Evolutionary conservation across 2,113 vertebrate genomes (phyloP).

Genomic region (Cynoglossus semilaevis): DNA sequence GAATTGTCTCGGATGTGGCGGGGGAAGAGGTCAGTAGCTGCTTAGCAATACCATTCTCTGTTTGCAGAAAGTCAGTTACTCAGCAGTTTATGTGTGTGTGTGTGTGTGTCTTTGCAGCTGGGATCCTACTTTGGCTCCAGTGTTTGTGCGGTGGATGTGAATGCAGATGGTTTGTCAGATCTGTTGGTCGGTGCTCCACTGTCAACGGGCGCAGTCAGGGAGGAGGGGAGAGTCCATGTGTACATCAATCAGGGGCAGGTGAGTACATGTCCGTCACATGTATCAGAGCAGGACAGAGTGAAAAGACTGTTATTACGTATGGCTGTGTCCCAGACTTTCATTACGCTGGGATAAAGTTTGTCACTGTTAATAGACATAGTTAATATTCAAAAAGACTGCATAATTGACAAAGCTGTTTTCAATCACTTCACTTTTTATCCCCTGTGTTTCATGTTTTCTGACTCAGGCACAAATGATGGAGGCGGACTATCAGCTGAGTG

Average conservation of each 20-base stretch:
- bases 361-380: too few species aligned
- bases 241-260: slow-evolving; percentile 91
- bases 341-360: too few species aligned
- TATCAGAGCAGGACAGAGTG: not conserved
- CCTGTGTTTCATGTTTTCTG: not conserved
- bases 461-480: slow-evolving; percentile 81
- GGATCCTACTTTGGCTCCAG: slow-evolving; percentile 94
- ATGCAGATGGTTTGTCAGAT: slow-evolving; percentile 90
- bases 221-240: slow-evolving; percentile 92
- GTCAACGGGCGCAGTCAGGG: slow-evolving; percentile 71
- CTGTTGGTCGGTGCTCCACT: slow-evolving; percentile 93
- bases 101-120: slow-evolving; percentile 73
- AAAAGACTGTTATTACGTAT: too few species aligned
- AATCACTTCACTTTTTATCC: too few species aligned
- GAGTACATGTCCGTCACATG: slow-evolving; percentile 20
- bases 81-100: not conserved
- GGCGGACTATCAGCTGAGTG: slow-evolving; percentile 77
- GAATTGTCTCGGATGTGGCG: slow-evolving; percentile 76
- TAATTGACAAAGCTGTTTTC: too few species aligned
- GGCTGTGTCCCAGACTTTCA: too few species aligned
- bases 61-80: not conserved
- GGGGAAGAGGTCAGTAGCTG: slow-evolving; percentile 81
- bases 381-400: too few species aligned
- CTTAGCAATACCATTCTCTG: slow-evolving; percentile 1
- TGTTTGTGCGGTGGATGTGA: slow-evolving; percentile 88